Base-by-base conservation (phyloP, 1,140 invertebrate species). In the Nebria ingens region DNA sequence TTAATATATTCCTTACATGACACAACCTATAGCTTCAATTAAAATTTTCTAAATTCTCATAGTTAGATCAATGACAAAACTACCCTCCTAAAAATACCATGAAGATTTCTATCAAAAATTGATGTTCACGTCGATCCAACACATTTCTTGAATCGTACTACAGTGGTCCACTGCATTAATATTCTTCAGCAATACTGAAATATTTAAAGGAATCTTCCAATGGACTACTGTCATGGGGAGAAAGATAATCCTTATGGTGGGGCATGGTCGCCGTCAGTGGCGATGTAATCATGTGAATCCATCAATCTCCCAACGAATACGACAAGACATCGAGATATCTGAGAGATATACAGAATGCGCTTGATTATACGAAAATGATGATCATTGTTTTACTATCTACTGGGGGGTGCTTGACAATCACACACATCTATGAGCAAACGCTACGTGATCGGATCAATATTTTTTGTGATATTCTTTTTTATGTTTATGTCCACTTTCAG, bases 51-150 rank as follows among this genome's bases (percentile, higher is more conserved):
- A 6, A 45, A 45, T 4, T 6, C 17, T 3, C 9, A 17, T 12
- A 45, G 17, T 12, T 12, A 45, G 56, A 58, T 58, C 57, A 53
- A 59, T 58, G 59, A 55, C 57, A 60, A 58, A 54, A 23, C 53
- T 52, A 56, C 56, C 57, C 56, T 49, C 19, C 45, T 54, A 38
- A 58, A 61, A 54, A 61, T 61, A 58, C 59, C 54, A 58, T 17
- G 55, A 58, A 61, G 59, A 61, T 61, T 61, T 58, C 59, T 61
- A 61, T 61, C 59, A 61, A 61, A 61, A 61, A 61, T 61, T 61
- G 59, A 61, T 61, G 59, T 58, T 54, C 53, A 57, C 57, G 53
- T 55, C 49, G 54, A 53, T 22, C 57, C 54, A 58, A 61, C 57
- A 58, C 54, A 57, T 61, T 58, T 56, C 58, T 53, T 52, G 54